A percentile compares a stretch with the other conserved stretches of the same genome.
Conservation (phyloP, 2,797 vertebrate genomes). For the Psittacula echo region DNA sequence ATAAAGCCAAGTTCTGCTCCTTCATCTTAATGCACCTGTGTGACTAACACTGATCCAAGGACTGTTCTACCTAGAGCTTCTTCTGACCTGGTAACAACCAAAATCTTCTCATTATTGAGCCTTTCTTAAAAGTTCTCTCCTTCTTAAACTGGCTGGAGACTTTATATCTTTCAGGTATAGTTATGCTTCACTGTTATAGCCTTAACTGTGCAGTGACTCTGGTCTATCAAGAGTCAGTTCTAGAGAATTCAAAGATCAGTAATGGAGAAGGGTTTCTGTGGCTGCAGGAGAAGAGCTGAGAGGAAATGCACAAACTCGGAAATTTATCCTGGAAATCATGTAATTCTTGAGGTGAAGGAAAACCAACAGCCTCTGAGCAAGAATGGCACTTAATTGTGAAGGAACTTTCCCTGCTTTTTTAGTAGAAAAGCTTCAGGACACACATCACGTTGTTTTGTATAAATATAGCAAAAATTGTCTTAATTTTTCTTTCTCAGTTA, state of each 20-base stretch:
- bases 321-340: background rate
- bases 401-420: background rate
- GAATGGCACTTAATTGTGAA: background rate
- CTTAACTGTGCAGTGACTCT: background rate
- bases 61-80: background rate
- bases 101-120: background rate
- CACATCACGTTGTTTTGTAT: background rate
- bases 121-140: background rate
- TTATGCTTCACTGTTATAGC: background rate
- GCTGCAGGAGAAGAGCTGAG: background rate
- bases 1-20: background rate
- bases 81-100: constrained; percentile 2
- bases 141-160: background rate
- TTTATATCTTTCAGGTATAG: background rate
- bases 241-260: background rate
- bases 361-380: background rate
- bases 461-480: background rate
- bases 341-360: background rate
- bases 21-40: background rate
- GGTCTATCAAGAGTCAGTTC: background rate
- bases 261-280: background rate
- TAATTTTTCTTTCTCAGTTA: background rate
- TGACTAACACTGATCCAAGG: background rate
- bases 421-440: background rate
- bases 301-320: background rate